phyloP scores from a whole-genome alignment of 2,113 vertebrate species.

The Lamprotornis superbus region DNA sequence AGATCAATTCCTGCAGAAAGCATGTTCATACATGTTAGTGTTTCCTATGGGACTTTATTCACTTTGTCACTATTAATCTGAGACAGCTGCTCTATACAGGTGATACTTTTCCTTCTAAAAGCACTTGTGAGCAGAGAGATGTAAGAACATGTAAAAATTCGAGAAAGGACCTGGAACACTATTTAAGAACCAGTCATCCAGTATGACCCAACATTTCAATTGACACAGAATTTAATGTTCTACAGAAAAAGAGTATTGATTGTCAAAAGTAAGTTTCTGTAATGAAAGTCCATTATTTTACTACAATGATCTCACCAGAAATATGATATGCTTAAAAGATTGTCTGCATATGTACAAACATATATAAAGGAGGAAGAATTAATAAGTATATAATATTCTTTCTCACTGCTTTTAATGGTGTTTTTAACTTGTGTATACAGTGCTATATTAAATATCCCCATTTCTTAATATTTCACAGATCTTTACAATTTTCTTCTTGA shows the following conservation, averaged over 20 bases:
- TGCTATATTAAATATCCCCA: neutral
- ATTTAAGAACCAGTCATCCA: neutral
- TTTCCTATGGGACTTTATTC: neutral
- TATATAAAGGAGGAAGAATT: neutral
- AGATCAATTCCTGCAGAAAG: neutral
- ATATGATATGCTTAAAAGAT: neutral
- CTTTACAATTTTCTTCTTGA: neutral
- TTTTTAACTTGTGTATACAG: neutral
- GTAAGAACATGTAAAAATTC: neutral
- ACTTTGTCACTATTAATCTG: neutral
- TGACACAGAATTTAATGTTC: neutral
- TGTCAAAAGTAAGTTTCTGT: neutral
- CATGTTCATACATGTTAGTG: neutral
- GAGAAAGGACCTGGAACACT: neutral
- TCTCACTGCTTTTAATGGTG: neutral
- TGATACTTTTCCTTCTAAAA: neutral
- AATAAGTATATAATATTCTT: neutral
- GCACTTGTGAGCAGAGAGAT: neutral
- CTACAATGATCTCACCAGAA: neutral
- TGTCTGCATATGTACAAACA: neutral
- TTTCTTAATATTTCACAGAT: neutral
- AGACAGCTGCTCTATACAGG: neutral
- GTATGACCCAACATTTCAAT: neutral
- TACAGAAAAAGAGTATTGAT: neutral
- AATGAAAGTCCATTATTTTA: neutral